Base-by-base conservation (phyloP, 1,140 invertebrate genomes). In the Ganaspis sp. region DNA sequence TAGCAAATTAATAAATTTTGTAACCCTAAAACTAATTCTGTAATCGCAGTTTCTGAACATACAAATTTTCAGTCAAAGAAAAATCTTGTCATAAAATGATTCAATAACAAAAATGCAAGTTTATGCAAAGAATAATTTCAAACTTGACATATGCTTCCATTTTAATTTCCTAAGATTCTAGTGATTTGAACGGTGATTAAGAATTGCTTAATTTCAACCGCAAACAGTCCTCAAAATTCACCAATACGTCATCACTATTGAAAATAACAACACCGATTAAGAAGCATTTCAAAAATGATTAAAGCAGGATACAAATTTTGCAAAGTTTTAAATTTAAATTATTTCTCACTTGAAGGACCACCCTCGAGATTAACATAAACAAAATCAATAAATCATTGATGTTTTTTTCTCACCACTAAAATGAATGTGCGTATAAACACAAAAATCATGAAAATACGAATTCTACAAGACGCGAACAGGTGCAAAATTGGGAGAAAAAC, bases 401-500 rank as follows among this genome's bases (percentile, higher is more conserved):
- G n/a, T 2, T 0, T 49, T 17, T 17, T 17, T 49, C 45, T 49
- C 45, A 45, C 1, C 45, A 49, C 3, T 49, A 17, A n/a, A 49
- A 49, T n/a, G 17, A 49, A 49, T n/a, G n/a, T n/a, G 17, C 45
- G 45, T n/a, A 4, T 49, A 29, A 29, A 15, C 12, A n/a, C 4
- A 64, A 29, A 26, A 26, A 34, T 9, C 0, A 15, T 17, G 42
- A 54, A 72, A 12, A 75, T 12, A 53, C 37, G 8, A 38, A 74
- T 17, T 17, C 21, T 8, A 19, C 26, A 17, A 77, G 40, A 37
- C 37, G 45, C 45, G 76, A 49, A 29, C 23, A n/a, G 21, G 58
- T 64, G 58, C 11, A 64, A 64, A 64, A 64, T 64, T n/a, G 26
- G 29, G 58, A 12, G 23, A 64, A 34, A n/a, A n/a, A n/a, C 23